Evolutionary conservation across 2,797 vertebrate genomes (phyloP).

Genomic region (Gallinago solitaria): DNA sequence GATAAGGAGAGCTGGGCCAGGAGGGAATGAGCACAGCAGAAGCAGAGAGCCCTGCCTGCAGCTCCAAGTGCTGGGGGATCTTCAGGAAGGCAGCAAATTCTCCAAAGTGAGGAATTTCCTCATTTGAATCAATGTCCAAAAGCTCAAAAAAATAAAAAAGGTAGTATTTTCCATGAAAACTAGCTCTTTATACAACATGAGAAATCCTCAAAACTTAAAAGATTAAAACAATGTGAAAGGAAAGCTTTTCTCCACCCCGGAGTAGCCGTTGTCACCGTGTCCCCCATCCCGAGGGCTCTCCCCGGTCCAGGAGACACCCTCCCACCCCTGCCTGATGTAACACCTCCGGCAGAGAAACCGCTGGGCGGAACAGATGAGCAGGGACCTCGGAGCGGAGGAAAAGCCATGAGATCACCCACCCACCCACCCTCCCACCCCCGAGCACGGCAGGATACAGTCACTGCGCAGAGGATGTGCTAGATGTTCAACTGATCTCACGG

Average conservation of each 20-base stretch:
- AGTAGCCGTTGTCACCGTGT: neutral
- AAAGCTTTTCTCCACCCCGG: neutral
- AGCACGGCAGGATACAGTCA: neutral
- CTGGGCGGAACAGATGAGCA: neutral
- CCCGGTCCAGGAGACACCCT: neutral
- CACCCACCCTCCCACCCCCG: neutral
- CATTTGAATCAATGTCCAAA: neutral
- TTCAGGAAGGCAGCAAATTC: neutral
- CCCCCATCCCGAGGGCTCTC: neutral
- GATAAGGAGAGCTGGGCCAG: neutral
- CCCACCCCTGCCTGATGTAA: neutral
- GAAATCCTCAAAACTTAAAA: neutral
- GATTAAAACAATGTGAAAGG: accelerated
- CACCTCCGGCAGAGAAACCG: accelerated
- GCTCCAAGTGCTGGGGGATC: neutral
- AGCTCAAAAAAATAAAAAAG: neutral
- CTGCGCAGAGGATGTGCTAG: neutral
- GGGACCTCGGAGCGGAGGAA: neutral
- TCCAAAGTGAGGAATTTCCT: neutral
- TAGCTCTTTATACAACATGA: neutral
- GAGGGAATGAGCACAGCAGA: neutral
- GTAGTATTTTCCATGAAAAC: neutral
- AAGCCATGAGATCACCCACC: neutral
- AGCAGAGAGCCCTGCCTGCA: neutral
- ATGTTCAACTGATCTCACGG: accelerated